Evolutionary conservation across 2,797 vertebrate species (phyloP).

Genomic region (Acridotheres tristis): DNA sequence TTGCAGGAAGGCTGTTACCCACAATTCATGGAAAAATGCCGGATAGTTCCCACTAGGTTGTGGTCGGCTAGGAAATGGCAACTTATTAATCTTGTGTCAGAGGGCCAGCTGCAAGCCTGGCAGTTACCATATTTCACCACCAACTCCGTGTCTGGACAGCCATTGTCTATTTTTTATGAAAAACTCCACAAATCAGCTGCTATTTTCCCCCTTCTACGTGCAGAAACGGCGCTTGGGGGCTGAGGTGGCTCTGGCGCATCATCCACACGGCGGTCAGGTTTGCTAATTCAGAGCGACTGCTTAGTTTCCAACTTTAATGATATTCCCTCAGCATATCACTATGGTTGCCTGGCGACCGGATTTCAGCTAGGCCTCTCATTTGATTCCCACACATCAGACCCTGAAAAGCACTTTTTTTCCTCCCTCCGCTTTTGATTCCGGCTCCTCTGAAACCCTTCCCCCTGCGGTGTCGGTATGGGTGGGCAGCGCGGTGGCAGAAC

Average conservation of each 20-base stretch:
- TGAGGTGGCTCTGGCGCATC: slow-evolving; percentile 69
- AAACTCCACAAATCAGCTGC: slow-evolving; percentile 84
- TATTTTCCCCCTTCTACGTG: slow-evolving; percentile 45
- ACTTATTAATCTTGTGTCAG: slow-evolving; percentile 99
- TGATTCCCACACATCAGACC: slow-evolving; percentile 99
- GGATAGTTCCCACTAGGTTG: slow-evolving; percentile 99
- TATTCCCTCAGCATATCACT: slow-evolving; percentile 96
- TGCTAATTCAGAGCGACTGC: slow-evolving; percentile 88
- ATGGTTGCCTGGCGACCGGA: slow-evolving; percentile 98
- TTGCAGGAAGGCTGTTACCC: slow-evolving; percentile 95
- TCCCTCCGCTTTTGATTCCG: slow-evolving; percentile 97
- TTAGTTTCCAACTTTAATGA: slow-evolving; percentile 99
- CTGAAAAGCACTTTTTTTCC: slow-evolving; percentile 97
- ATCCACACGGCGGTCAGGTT: slow-evolving; percentile 78
- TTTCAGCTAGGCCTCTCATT: slow-evolving; percentile 98
- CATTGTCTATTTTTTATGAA: slow-evolving; percentile 81
- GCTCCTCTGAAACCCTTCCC: slow-evolving; percentile 97
- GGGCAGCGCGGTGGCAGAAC: slow-evolving; percentile 90
- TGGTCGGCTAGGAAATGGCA: slow-evolving; percentile 99
- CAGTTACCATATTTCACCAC: slow-evolving; percentile 89
- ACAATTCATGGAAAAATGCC: slow-evolving; percentile 88
- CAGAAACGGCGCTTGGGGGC: slow-evolving; percentile 50
- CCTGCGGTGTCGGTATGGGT: slow-evolving; percentile 97
- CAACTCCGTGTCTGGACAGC: slow-evolving; percentile 83
- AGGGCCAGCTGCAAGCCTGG: slow-evolving; percentile 96